These are phyloP conservation scores for Noctua janthina DNA, from an alignment of 2,888 invertebrate species.

Conservation along the genomic window DNA sequence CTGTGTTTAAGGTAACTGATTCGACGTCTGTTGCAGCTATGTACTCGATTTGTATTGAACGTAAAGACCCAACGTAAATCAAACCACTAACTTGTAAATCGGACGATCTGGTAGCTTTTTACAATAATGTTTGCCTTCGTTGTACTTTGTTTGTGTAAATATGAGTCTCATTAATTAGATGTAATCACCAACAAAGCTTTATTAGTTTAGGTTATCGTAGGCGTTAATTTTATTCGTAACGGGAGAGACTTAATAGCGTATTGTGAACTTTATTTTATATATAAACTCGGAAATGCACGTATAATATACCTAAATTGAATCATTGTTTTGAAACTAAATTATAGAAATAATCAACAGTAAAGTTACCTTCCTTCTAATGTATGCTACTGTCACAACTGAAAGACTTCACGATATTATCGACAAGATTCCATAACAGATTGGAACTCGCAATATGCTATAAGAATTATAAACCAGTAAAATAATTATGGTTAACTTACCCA, in stretches of 20 bases:
- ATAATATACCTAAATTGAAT: conserved; percentile 10
- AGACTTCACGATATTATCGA: background rate
- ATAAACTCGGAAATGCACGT: conserved; percentile 14
- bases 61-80: conserved; percentile 21
- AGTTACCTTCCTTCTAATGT: conserved; percentile 19
- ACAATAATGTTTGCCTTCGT: conserved; percentile 39
- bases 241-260: conserved; percentile 61
- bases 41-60: conserved; percentile 41
- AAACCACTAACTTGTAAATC: conserved; percentile 30
- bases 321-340: background rate
- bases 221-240: conserved; percentile 55
- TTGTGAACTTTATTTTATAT: conserved; percentile 37
- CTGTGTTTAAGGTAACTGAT: conserved; percentile 35
- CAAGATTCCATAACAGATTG: conserved; percentile 4
- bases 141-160: conserved; percentile 69
- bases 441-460: background rate
- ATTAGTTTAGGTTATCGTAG: conserved; percentile 81
- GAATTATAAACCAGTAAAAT: background rate
- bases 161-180: conserved; percentile 78
- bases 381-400: background rate
- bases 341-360: conserved; percentile 2
- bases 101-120: conserved; percentile 36
- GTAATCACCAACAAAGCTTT: conserved; percentile 86
- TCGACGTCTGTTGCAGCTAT: conserved; percentile 32
- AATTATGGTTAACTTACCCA: background rate